phyloP scores from a whole-genome alignment of 2,797 vertebrate genomes.

The Paguma larvata region DNA sequence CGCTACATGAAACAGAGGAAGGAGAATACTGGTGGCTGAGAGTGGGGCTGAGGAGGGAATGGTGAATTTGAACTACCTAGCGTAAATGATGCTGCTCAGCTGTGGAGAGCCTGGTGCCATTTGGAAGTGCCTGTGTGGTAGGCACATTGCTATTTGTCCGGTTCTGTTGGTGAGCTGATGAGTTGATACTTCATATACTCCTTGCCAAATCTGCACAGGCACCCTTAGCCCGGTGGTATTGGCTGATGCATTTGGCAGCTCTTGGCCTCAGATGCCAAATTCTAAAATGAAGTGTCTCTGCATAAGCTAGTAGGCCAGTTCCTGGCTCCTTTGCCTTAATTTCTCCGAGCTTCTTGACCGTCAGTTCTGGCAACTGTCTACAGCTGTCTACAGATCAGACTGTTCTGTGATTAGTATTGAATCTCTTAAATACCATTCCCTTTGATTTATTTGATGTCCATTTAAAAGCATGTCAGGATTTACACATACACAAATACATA shows the following conservation, averaged over 20 bases:
- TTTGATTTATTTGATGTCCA: slow-evolving; percentile 51
- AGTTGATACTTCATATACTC: neutral
- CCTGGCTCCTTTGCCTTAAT: slow-evolving; percentile 73
- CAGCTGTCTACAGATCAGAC: slow-evolving; percentile 48
- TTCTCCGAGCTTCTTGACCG: slow-evolving; percentile 71
- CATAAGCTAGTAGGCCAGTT: slow-evolving; percentile 49
- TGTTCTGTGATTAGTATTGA: slow-evolving; percentile 54
- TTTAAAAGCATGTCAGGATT: neutral
- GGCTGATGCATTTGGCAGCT: slow-evolving; percentile 77
- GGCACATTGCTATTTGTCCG: neutral
- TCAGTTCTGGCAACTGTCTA: slow-evolving; percentile 61
- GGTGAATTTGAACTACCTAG: neutral
- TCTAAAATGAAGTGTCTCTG: slow-evolving; percentile 73
- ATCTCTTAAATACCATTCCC: slow-evolving; percentile 47
- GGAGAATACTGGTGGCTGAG: neutral
- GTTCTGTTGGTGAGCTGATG: neutral
- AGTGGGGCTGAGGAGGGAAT: too few species aligned
- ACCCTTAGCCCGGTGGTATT: neutral
- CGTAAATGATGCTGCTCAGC: neutral
- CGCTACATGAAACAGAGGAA: neutral
- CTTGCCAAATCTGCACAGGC: neutral
- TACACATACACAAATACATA: neutral
- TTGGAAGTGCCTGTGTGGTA: neutral
- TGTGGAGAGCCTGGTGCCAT: neutral
- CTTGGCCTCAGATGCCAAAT: slow-evolving; percentile 71